Base-by-base conservation (phyloP, 2,888 invertebrate genomes). In the Acanthococcus lagerstroemiae region DNA sequence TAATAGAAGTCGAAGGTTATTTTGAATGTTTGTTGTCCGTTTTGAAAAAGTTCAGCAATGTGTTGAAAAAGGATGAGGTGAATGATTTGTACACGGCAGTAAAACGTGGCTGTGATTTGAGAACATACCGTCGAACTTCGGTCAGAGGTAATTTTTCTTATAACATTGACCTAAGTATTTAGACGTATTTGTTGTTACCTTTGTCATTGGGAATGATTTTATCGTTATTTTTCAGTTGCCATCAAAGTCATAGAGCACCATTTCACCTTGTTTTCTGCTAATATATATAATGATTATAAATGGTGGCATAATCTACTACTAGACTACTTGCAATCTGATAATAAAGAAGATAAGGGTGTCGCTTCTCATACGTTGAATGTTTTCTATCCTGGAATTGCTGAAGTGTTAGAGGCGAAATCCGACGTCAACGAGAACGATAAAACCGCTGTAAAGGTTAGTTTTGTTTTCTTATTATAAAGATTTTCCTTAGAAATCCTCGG, bases 201-300 rank as follows among this genome's bases (percentile, higher is more conserved):
- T 25, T 25, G 46, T 54, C 3, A 12, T 54, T 2, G 7, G 1
- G 15, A 54, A 27, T 50, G 1, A 15, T 22, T 22, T 5, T 56
- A 22, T 56, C 4, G 19, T 56, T 44, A 22, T 25, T n/a, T 17
- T 6, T 1, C 15, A 63, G 63, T 21, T 52, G 63, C 50, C 1
- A 24, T 63, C 17, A 30, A 54, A 30, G 27, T 63, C n/a, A 27
- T 63, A 17, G 54, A 52, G 5, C n/a, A 44, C 4, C 19, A 24
- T 37, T 54, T 63, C 37, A 44, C 52, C 9, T 37, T 54, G 19
- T 63, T 63, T 24, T 50, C 54, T 12, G 54, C 30, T 15, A n/a
- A n/a, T 4, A 44, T 63, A 9, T 30, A 37, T 1, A 37, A 54
- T 17, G 54, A 63, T 63, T 52, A 44, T 19, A 7, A 12, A 24